Conservation (phyloP, 2,888 invertebrate species). For the Amblyteles armatorius region DNA sequence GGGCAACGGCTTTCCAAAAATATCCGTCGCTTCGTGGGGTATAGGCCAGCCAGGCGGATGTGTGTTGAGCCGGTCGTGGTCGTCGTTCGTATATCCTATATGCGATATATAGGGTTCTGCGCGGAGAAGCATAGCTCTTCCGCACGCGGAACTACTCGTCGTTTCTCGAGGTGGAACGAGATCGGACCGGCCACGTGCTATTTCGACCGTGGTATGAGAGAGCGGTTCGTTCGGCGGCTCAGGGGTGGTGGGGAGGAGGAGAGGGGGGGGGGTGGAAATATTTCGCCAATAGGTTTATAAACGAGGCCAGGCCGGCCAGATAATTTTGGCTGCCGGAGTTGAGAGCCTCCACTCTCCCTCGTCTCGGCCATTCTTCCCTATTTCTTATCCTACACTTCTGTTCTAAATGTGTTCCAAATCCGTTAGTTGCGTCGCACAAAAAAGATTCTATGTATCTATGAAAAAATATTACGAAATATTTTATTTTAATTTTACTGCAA, state of each 20-base stretch:
- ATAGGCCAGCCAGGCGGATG: constrained; percentile 20
- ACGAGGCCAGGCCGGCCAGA: constrained; percentile 59
- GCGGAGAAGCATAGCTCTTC: constrained; percentile 41
- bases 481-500: too few species aligned
- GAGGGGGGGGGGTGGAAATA: constrained; percentile 39
- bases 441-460: too few species aligned
- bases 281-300: constrained; percentile 56
- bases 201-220: constrained; percentile 52
- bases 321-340: constrained; percentile 60
- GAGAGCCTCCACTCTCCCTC: constrained; percentile 32
- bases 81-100: constrained; percentile 19
- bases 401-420: constrained; percentile 25
- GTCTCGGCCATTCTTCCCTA: constrained; percentile 39
- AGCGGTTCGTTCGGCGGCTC: constrained; percentile 10
- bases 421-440: too few species aligned
- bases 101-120: constrained; percentile 20
- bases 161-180: not conserved
- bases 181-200: constrained; percentile 48
- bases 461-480: too few species aligned
- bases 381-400: constrained; percentile 39
- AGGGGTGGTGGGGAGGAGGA: too few species aligned
- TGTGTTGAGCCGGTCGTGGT: constrained; percentile 45
- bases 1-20: constrained; percentile 60
- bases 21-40: constrained; percentile 64
- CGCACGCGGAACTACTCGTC: constrained; percentile 61